phyloP scores from a whole-genome alignment of 2,797 vertebrate species.

The Rhabdomys pumilio region DNA sequence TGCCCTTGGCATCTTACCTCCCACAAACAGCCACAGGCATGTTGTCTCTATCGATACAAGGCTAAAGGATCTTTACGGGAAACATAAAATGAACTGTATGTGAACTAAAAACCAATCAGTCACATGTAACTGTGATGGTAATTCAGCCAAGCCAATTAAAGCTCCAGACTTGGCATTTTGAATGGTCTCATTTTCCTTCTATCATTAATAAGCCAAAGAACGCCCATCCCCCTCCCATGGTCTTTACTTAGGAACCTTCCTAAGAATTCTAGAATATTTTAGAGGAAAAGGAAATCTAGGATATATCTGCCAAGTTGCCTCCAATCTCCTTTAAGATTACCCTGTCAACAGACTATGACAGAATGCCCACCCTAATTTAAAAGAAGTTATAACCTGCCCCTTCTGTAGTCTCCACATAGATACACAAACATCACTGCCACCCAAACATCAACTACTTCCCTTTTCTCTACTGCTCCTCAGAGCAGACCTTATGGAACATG shows the following conservation, averaged over 20 bases:
- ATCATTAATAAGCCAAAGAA: constrained; percentile 85
- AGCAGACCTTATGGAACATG: background rate
- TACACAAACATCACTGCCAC: background rate
- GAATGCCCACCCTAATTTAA: background rate
- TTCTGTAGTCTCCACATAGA: too few species aligned
- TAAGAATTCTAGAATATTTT: constrained; percentile 49
- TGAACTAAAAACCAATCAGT: constrained; percentile 61
- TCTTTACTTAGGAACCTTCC: background rate
- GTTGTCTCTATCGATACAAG: background rate
- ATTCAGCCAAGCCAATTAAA: constrained; percentile 56
- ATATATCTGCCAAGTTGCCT: constrained; percentile 45
- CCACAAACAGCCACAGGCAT: background rate
- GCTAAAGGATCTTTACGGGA: constrained; percentile 12
- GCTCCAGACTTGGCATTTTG: constrained; percentile 62
- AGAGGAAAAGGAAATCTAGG: constrained; percentile 53
- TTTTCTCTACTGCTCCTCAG: constrained; percentile 18
- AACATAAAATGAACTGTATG: constrained; percentile 35
- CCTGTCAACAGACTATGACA: background rate
- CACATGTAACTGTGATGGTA: constrained; percentile 28
- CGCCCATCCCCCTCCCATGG: background rate
- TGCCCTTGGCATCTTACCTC: background rate
- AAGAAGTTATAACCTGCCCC: background rate
- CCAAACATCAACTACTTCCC: constrained; percentile 2
- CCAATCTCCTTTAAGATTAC: constrained; percentile 5
- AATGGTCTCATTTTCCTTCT: constrained; percentile 91